Evolutionary conservation across 2,113 vertebrate genomes (phyloP).

Genomic region (Petroica traversi): DNA sequence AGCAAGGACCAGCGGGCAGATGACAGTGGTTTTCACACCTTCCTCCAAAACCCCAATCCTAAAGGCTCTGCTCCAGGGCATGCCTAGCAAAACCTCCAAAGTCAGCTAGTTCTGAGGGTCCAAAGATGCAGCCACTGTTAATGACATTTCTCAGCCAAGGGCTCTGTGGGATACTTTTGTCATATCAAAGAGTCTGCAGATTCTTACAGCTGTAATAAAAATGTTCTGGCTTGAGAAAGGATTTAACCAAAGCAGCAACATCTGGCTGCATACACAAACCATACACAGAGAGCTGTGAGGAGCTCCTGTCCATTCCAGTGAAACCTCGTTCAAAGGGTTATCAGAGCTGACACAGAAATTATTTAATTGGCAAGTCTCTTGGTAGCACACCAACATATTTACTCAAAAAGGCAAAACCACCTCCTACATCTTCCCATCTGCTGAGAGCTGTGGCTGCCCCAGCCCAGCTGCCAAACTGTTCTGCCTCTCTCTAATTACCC

Average conservation of each 20-base stretch:
- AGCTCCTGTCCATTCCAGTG: not conserved
- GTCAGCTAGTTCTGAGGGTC: not conserved
- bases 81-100: not conserved
- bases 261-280: not conserved
- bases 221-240: not conserved
- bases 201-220: not conserved
- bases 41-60: not conserved
- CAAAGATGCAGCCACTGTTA: not conserved
- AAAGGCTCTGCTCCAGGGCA: rapidly evolving
- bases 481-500: not conserved
- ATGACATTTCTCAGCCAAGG: not conserved
- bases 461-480: not conserved
- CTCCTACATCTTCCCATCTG: not conserved
- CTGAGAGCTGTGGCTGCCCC: not conserved
- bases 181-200: not conserved
- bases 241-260: not conserved
- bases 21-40: not conserved
- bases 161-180: not conserved
- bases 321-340: not conserved
- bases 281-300: not conserved
- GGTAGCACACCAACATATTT: not conserved
- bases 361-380: not conserved
- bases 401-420: conserved; percentile 1
- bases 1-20: not conserved
- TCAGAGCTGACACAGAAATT: not conserved